Evolutionary conservation across 2,113 vertebrate genomes (phyloP).

Genomic region (Corvus hawaiiensis): DNA sequence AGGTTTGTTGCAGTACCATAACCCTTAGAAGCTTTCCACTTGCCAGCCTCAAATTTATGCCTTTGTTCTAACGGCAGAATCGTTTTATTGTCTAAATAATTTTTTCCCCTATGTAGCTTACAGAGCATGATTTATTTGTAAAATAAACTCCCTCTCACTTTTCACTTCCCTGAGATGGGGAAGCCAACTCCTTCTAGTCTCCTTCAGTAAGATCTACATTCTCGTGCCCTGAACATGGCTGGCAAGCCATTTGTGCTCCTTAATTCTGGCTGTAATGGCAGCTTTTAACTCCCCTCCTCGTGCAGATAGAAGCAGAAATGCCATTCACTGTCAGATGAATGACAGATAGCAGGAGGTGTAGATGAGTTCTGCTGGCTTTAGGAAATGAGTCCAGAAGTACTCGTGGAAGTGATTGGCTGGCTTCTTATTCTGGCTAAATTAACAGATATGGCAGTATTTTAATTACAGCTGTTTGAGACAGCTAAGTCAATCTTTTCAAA

Average conservation of each 20-base stretch:
- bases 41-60: not conserved
- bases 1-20: not conserved
- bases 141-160: not conserved
- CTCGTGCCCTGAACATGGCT: not conserved
- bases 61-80: not conserved
- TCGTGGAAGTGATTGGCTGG: not conserved
- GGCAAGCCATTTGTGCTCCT: not conserved
- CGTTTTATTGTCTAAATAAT: not conserved
- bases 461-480: not conserved
- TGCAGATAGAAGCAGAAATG: not conserved
- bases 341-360: not conserved
- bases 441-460: not conserved
- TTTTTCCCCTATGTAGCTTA: not conserved
- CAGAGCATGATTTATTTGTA: not conserved
- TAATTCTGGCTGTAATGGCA: slow-evolving; percentile 16
- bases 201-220: not conserved
- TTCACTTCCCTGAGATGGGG: not conserved
- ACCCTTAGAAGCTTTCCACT: not conserved
- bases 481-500: not conserved
- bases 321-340: not conserved
- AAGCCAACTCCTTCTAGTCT: not conserved
- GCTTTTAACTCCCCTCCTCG: not conserved
- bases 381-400: not conserved
- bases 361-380: not conserved
- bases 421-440: not conserved